Evolutionary conservation across 2,888 invertebrate genomes (phyloP).

Genomic region (Limnephilus marmoratus): DNA sequence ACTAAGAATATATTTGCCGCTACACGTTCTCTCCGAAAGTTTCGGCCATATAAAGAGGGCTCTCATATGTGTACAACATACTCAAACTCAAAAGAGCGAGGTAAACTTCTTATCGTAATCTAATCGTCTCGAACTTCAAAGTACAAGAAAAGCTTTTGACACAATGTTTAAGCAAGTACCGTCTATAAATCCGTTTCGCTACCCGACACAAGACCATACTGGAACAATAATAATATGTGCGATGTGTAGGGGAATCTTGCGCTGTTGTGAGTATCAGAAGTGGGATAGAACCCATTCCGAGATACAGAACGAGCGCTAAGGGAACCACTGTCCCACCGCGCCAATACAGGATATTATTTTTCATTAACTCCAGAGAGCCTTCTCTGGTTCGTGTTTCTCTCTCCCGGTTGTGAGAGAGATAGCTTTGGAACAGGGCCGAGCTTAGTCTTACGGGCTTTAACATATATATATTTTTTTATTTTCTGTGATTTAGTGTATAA

Average conservation of each 20-base stretch:
- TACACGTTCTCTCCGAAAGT: not conserved
- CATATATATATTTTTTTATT: too few species aligned
- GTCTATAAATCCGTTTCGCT: not conserved
- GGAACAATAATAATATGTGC: not conserved
- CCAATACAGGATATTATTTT: slow-evolving; percentile 57
- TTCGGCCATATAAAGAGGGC: not conserved
- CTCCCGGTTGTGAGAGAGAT: not conserved
- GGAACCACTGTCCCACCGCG: slow-evolving; percentile 53
- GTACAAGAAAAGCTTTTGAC: not conserved
- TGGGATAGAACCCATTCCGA: slow-evolving; percentile 32
- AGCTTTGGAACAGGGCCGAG: not conserved
- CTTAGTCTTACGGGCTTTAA: not conserved
- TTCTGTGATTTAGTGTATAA: too few species aligned
- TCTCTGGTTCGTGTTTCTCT: slow-evolving; percentile 49
- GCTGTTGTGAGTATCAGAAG: not conserved
- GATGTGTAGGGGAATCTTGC: too few species aligned
- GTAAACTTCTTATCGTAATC: not conserved
- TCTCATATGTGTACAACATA: not conserved
- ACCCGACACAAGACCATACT: not conserved
- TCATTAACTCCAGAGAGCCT: slow-evolving; percentile 59
- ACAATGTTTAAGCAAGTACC: not conserved
- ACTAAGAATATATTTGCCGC: not conserved
- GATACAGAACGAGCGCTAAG: slow-evolving; percentile 8
- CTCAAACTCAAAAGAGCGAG: not conserved
- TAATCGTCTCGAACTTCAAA: not conserved